Evolutionary conservation across 37 sponge, comb jelly and placozoan genomes (phyloP).

Genomic region (Halisarca cf. caerulea): DNA sequence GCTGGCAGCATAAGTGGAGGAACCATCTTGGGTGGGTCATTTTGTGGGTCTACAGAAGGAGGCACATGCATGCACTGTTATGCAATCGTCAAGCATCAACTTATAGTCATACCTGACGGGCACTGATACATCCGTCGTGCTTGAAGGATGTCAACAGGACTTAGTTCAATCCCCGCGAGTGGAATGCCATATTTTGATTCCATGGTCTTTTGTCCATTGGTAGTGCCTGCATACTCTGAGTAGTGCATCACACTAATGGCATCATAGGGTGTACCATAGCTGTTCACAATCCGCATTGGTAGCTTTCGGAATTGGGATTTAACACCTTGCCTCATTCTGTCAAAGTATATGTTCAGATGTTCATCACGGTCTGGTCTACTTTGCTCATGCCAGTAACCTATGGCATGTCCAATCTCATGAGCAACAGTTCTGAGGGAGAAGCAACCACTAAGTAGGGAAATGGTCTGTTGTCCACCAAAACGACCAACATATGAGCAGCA

Average conservation of each 20-base stretch:
- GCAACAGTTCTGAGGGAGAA: conserved; percentile 21
- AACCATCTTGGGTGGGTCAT: conserved; percentile 9
- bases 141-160: conserved; percentile 9
- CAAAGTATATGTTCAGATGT: background rate
- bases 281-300: background rate
- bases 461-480: background rate
- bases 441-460: conserved; percentile 1
- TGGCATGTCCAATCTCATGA: conserved; percentile 40
- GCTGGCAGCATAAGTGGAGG: background rate
- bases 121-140: background rate
- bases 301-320: background rate
- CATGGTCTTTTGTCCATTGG: background rate
- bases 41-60: background rate
- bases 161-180: background rate
- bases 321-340: background rate
- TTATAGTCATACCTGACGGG: background rate
- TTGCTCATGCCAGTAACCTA: conserved; percentile 46
- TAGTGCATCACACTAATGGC: conserved; percentile 20
- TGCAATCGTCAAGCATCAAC: too few relatives aligned
- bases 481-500: conserved; percentile 46
- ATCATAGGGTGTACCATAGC: conserved; percentile 11
- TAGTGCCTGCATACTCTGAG: background rate
- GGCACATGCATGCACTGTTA: too few relatives aligned
- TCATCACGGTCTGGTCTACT: conserved; percentile 39
- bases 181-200: conserved; percentile 16